These are phyloP conservation scores for Speoplatyrhinus poulsoni DNA, from an alignment of 2,113 vertebrate genomes.

Conservation along the genomic window DNA sequence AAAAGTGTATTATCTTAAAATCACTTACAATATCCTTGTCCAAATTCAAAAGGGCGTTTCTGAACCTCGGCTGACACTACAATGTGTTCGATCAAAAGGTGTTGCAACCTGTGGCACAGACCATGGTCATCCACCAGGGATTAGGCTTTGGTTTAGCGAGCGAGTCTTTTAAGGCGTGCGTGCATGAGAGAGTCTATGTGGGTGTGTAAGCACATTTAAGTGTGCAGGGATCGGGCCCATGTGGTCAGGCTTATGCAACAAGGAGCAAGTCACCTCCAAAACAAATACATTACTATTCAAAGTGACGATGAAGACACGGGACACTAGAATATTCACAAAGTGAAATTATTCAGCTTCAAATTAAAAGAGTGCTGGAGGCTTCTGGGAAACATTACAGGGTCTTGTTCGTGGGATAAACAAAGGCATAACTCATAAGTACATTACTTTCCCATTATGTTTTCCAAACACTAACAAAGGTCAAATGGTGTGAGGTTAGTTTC, in stretches of 20 bases:
- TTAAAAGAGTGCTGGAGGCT: constrained; percentile 8
- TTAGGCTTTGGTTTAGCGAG: too few relatives aligned
- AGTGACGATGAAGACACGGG: constrained; percentile 5
- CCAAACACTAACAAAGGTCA: not conserved
- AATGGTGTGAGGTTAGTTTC: too few relatives aligned
- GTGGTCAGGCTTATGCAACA: constrained; percentile 47
- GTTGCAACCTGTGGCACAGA: too few relatives aligned
- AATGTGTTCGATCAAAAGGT: too few relatives aligned
- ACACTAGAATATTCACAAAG: constrained; percentile 49
- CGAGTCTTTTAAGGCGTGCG: too few relatives aligned
- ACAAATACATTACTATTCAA: constrained; percentile 41
- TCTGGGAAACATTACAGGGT: not conserved
- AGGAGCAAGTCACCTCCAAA: constrained; percentile 38
- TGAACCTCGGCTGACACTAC: not conserved
- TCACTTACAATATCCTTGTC: too few relatives aligned
- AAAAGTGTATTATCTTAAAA: too few relatives aligned
- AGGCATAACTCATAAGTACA: too few relatives aligned
- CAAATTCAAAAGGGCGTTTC: not conserved
- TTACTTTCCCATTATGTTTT: not conserved
- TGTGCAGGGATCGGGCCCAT: constrained; percentile 8
- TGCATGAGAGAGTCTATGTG: not conserved
- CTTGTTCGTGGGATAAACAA: not conserved
- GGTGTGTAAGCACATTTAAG: not conserved
- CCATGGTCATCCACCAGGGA: too few relatives aligned
- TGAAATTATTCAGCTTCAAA: constrained; percentile 32